phyloP scores from a whole-genome alignment of 2,113 vertebrate species.

The Anoura caudifer region DNA sequence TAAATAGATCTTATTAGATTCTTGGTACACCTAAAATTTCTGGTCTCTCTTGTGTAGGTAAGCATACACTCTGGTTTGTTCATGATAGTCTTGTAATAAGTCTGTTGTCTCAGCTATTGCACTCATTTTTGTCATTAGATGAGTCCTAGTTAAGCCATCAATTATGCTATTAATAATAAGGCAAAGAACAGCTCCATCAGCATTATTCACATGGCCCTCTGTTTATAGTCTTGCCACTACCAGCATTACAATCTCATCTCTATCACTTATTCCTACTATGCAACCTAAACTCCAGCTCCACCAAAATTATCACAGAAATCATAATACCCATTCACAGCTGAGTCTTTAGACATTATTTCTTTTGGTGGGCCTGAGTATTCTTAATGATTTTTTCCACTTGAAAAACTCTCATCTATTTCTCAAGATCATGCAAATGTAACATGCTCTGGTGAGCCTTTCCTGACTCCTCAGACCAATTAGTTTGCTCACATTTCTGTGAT shows the following conservation, averaged over 20 bases:
- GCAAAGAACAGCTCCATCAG: not conserved
- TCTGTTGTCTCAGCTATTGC: not conserved
- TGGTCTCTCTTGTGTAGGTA: not conserved
- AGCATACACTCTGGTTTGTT: not conserved
- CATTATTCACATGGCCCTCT: not conserved
- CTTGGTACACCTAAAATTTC: not conserved
- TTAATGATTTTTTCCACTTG: not conserved
- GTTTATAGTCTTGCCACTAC: not conserved
- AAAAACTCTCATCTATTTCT: not conserved
- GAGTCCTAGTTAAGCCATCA: not conserved
- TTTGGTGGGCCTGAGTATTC: not conserved
- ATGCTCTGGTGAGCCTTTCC: not conserved
- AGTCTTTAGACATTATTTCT: not conserved
- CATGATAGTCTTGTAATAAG: not conserved
- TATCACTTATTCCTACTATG: not conserved
- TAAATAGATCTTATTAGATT: not conserved
- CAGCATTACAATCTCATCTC: not conserved
- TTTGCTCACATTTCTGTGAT: not conserved
- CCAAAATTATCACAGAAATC: not conserved
- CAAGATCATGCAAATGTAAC: not conserved
- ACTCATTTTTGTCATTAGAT: not conserved
- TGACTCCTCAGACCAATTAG: not conserved
- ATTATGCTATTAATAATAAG: not conserved
- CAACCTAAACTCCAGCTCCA: not conserved
- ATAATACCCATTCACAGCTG: not conserved